Evolutionary conservation across 92 coral and sea anemone species (phyloP).

Genomic region (Parazoanthus atlanticus): DNA sequence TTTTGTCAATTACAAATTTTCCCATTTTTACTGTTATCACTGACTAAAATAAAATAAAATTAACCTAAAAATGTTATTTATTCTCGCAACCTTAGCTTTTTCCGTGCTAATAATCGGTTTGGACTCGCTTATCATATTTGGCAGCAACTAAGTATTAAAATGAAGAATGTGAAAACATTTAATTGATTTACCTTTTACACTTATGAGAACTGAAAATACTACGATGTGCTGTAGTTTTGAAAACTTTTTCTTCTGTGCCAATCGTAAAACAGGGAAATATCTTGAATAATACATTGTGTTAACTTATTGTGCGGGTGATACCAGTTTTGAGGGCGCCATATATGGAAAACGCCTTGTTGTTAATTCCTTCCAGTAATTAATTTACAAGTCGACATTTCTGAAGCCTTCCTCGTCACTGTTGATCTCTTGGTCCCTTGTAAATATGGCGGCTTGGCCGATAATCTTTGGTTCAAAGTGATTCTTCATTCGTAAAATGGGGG

Average conservation of each 20-base stretch:
- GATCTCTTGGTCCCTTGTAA: constrained; percentile 38
- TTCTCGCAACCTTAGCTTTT: neutral
- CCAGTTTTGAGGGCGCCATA: constrained; percentile 78
- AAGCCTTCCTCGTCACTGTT: neutral
- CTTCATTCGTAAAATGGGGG: neutral
- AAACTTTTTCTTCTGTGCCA: constrained; percentile 19
- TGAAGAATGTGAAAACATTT: neutral
- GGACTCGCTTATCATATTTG: neutral
- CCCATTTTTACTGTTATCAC: neutral
- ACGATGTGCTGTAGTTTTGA: neutral
- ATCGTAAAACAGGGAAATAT: neutral
- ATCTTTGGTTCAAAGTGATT: neutral
- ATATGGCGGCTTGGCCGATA: constrained; percentile 30
- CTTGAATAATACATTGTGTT: constrained; percentile 33
- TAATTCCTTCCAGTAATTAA: constrained; percentile 20
- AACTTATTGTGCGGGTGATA: constrained; percentile 56
- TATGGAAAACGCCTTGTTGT: constrained; percentile 52
- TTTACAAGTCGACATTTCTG: constrained; percentile 34
- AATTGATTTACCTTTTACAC: neutral
- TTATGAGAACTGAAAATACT: neutral
- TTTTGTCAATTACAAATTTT: neutral
- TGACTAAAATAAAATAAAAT: neutral
- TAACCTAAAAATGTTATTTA: neutral
- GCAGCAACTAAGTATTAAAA: neutral
- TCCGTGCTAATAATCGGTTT: neutral